phyloP scores from a whole-genome alignment of 2,113 vertebrate genomes.

The Melanostigma gelatinosum region DNA sequence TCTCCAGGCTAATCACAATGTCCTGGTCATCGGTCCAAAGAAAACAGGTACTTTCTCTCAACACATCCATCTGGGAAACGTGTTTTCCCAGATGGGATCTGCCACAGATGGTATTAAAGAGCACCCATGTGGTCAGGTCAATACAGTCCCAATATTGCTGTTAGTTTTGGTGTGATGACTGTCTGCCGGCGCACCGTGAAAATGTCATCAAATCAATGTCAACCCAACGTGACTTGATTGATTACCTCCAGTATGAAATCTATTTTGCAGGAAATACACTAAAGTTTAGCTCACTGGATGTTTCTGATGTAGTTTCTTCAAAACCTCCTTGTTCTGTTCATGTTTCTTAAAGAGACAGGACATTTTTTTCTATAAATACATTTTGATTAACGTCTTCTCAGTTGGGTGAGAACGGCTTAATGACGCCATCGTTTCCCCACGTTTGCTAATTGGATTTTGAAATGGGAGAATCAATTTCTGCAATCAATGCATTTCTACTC shows the following conservation, averaged over 20 bases:
- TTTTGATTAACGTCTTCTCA: constrained; percentile 1
- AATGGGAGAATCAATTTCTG: constrained; percentile 38
- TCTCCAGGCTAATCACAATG: background rate
- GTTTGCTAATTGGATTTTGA: constrained; percentile 57
- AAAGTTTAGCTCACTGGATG: background rate
- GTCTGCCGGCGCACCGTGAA: background rate
- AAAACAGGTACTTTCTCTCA: background rate
- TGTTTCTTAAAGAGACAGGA: background rate
- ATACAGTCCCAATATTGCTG: background rate
- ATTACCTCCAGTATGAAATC: background rate
- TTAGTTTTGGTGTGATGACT: constrained; percentile 35
- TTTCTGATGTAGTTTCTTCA: background rate
- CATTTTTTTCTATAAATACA: background rate
- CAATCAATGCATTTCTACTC: constrained; percentile 39
- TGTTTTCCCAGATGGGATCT: constrained; percentile 1
- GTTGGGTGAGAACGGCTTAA: constrained; percentile 1
- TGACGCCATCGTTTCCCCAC: constrained; percentile 12
- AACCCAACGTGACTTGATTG: constrained; percentile 2
- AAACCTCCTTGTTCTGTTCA: background rate
- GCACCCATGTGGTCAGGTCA: background rate
- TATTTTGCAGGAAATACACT: background rate
- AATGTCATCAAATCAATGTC: constrained; percentile 26
- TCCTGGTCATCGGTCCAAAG: background rate
- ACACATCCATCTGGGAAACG: background rate
- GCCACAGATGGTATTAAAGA: constrained; percentile 6